Percentiles rank a stretch among this genome's conserved stretches.
Conservation (phyloP, 1,140 invertebrate species). For the Aphaenogaster ashmeadi region DNA sequence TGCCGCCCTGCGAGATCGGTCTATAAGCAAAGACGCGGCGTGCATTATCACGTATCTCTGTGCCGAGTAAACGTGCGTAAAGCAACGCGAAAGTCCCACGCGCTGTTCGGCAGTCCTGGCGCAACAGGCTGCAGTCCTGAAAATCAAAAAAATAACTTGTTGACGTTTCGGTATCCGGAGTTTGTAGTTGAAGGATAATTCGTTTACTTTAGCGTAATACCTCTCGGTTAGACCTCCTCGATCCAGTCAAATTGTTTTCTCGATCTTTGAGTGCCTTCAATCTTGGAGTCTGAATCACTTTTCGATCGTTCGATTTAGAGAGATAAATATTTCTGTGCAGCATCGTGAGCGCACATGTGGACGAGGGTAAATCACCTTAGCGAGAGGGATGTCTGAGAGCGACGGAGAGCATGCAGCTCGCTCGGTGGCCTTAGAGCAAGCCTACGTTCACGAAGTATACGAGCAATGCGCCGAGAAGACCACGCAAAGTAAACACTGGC, state of each 20-base stretch:
- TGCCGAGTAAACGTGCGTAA: neutral
- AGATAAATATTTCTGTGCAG: constrained; percentile 73
- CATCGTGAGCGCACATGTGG: constrained; percentile 80
- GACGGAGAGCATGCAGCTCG: constrained; percentile 90
- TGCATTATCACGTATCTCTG: neutral
- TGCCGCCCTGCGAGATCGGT: constrained; percentile 74
- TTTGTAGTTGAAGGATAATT: neutral
- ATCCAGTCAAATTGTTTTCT: neutral
- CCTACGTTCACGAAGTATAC: constrained; percentile 98
- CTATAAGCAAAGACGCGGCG: constrained; percentile 33
- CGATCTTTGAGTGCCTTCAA: neutral
- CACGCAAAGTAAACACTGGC: constrained; percentile 91
- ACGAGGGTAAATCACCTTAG: constrained; percentile 79
- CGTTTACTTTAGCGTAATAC: neutral
- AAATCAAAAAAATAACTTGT: neutral
- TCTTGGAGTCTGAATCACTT: neutral
- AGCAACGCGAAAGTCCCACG: neutral
- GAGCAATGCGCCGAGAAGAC: constrained; percentile 93
- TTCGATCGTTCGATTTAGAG: neutral
- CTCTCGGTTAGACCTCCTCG: neutral
- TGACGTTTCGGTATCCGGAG: neutral
- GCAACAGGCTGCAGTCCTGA: neutral
- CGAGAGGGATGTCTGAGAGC: constrained; percentile 86
- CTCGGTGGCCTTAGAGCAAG: constrained; percentile 95
- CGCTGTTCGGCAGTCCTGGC: neutral